Conservation (phyloP, 92 coral and sea anemone species). For the Meandrina meandrites region DNA sequence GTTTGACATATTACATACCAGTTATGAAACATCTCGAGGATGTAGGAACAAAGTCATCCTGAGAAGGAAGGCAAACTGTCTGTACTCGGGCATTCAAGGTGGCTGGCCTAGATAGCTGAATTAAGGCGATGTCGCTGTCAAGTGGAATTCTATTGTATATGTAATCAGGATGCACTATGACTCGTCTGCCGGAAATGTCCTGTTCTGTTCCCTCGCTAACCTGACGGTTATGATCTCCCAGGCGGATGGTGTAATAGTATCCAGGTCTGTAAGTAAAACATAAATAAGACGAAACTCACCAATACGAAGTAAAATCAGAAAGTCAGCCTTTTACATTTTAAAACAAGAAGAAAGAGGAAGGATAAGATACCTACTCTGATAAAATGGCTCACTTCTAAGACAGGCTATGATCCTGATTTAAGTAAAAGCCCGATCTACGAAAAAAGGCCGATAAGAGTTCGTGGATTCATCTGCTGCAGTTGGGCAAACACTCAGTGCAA, state of each 20-base stretch:
- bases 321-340: too few relatives aligned
- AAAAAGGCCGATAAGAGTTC: too few relatives aligned
- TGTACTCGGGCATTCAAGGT: constrained; percentile 53
- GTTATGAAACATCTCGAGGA: constrained; percentile 59
- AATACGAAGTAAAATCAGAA: too few relatives aligned
- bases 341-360: too few relatives aligned
- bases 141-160: constrained; percentile 56
- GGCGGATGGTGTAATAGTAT: constrained; percentile 50
- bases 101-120: constrained; percentile 54
- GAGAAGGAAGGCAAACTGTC: constrained; percentile 60
- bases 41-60: constrained; percentile 51
- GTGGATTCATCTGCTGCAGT: too few relatives aligned
- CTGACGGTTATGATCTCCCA: constrained; percentile 77
- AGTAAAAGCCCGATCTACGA: too few relatives aligned
- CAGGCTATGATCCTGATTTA: too few relatives aligned
- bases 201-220: constrained; percentile 62
- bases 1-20: constrained; percentile 22
- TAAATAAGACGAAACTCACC: too few relatives aligned
- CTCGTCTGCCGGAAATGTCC: constrained; percentile 48
- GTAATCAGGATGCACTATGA: constrained; percentile 61
- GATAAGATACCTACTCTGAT: too few relatives aligned
- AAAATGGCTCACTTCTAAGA: too few relatives aligned
- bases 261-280: constrained; percentile 22
- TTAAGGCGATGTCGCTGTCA: constrained; percentile 65
- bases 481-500: too few relatives aligned